Percentiles rank a stretch among this genome's conserved stretches.
These are phyloP conservation scores for Spea hammondii DNA, from an alignment of 2,797 vertebrate species.

Conservation along the genomic window DNA sequence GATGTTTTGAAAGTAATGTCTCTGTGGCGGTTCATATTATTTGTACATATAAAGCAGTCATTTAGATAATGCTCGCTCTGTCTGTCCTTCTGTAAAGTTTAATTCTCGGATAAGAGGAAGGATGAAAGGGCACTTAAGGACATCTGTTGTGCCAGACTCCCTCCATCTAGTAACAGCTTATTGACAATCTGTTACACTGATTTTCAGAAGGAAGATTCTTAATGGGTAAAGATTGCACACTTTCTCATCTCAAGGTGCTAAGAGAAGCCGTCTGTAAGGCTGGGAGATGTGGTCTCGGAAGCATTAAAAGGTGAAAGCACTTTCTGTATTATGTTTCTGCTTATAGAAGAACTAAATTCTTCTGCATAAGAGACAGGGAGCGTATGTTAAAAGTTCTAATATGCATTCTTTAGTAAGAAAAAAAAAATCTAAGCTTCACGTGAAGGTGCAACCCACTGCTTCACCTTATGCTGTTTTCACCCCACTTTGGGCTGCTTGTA, in stretches of 20 bases:
- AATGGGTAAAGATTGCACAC: slow-evolving; percentile 37
- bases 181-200: slow-evolving; percentile 72
- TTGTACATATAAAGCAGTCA: slow-evolving; percentile 45
- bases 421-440: too few species aligned
- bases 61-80: slow-evolving; percentile 52
- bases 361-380: not conserved
- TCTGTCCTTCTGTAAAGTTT: slow-evolving; percentile 50
- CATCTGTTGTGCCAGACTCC: slow-evolving; percentile 71
- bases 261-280: slow-evolving; percentile 3
- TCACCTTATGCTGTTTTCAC: too few species aligned
- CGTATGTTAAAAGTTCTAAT: not conserved
- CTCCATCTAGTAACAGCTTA: slow-evolving; percentile 70
- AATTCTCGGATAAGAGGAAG: slow-evolving; percentile 49
- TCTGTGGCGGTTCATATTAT: slow-evolving; percentile 38
- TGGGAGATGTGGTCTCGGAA: not conserved
- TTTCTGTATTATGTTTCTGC: not conserved
- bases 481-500: too few species aligned
- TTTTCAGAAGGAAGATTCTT: slow-evolving; percentile 59
- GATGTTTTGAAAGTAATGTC: slow-evolving; percentile 37
- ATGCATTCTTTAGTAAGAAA: too few species aligned
- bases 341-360: not conserved
- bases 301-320: slow-evolving; percentile 10
- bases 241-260: slow-evolving; percentile 36
- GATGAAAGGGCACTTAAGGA: slow-evolving; percentile 51
- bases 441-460: too few species aligned